Conservation (phyloP, 2,797 vertebrate genomes). For the Chaenodraco wilsoni region DNA sequence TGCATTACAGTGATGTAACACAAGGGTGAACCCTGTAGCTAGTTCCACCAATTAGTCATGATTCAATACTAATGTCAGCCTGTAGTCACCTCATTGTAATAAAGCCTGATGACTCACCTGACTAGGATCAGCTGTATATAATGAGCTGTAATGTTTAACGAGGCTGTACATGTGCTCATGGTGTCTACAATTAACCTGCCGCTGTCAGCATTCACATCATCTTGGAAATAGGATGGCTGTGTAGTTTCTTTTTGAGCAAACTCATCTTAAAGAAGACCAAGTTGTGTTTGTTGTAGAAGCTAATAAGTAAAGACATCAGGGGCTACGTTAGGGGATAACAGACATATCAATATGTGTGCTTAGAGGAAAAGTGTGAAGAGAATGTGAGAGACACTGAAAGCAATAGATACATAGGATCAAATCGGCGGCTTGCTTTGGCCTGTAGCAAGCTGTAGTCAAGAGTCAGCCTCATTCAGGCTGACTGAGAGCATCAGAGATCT, state of each 20-base stretch:
- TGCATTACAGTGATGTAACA: constrained; percentile 42
- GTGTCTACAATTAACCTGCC: not conserved
- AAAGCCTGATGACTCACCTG: not conserved
- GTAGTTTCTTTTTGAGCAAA: not conserved
- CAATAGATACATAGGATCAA: constrained; percentile 14
- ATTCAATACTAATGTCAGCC: constrained; percentile 12
- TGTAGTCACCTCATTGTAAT: constrained; percentile 5
- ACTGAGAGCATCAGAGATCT: constrained; percentile 36
- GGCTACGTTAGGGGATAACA: not conserved
- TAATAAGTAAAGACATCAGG: constrained; percentile 2
- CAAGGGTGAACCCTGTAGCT: constrained; percentile 13
- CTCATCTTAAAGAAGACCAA: not conserved
- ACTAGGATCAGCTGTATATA: not conserved
- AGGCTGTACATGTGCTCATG: not conserved
- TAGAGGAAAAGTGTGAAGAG: constrained; percentile 13
- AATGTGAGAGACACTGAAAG: constrained; percentile 7
- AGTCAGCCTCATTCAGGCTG: constrained; percentile 35
- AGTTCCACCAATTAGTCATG: constrained; percentile 30
- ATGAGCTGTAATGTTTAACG: not conserved
- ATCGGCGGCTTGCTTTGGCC: constrained; percentile 56
- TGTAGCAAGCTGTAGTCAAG: constrained; percentile 52
- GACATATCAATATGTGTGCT: constrained; percentile 2
- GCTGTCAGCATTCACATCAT: not conserved
- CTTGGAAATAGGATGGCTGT: not conserved
- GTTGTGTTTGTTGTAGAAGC: constrained; percentile 12